These are phyloP conservation scores for Melanotaenia trifasciata DNA, from an alignment of 2,797 vertebrate species.

Conservation along the genomic window DNA sequence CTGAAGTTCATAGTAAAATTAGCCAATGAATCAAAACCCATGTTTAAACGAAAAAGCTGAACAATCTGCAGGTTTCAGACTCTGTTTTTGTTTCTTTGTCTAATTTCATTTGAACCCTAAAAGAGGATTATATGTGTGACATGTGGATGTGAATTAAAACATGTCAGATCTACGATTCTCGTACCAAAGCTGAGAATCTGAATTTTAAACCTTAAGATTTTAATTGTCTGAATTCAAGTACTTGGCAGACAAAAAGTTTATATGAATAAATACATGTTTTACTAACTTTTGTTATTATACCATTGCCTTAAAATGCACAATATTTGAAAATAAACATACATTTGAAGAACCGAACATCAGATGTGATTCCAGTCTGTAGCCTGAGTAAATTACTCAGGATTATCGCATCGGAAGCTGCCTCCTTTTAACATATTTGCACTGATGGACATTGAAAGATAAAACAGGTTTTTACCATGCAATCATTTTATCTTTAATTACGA, in stretches of 20 bases:
- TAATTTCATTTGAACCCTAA: too few species aligned
- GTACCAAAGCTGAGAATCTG: background rate
- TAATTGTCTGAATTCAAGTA: background rate
- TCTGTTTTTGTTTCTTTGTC: too few species aligned
- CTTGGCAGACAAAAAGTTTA: background rate
- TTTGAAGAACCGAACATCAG: slow-evolving; percentile 23
- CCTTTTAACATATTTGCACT: slow-evolving; percentile 71
- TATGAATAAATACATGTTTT: background rate
- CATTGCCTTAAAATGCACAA: background rate
- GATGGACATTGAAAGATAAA: slow-evolving; percentile 76
- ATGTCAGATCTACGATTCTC: background rate
- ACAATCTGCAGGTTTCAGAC: background rate
- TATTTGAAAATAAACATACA: slow-evolving; percentile 9
- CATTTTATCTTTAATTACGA: slow-evolving; percentile 83
- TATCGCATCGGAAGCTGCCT: slow-evolving; percentile 71
- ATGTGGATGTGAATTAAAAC: too few species aligned
- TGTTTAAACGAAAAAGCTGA: too few species aligned
- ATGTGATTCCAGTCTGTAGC: slow-evolving; percentile 19
- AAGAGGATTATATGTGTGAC: too few species aligned
- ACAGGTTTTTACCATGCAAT: slow-evolving; percentile 64
- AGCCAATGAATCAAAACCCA: background rate
- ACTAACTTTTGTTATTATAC: background rate
- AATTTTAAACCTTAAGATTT: background rate
- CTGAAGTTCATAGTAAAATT: too few species aligned
- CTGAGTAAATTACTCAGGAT: slow-evolving; percentile 46